Evolutionary conservation across 2,888 invertebrate species (phyloP).

Genomic region (Drosophila falleni): DNA sequence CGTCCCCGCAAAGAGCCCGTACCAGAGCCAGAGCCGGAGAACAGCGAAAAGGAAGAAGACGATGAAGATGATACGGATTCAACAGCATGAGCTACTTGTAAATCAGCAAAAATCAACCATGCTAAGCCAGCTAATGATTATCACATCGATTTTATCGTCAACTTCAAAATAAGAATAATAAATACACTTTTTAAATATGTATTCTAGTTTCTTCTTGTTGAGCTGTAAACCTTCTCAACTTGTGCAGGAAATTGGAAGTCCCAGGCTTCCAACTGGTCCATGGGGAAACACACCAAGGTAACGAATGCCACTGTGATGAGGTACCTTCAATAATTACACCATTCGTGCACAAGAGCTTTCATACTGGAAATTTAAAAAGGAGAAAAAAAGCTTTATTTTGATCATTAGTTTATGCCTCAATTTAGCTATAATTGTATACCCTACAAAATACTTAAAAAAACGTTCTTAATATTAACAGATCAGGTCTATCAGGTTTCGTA

Average conservation of each 20-base stretch:
- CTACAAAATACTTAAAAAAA: neutral
- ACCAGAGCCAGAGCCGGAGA: neutral
- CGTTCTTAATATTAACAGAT: neutral
- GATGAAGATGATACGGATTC: conserved; percentile 1
- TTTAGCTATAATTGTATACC: neutral
- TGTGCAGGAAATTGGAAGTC: too few relatives aligned
- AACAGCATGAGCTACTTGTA: neutral
- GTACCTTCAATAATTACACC: neutral
- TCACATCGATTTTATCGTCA: neutral
- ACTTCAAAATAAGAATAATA: neutral
- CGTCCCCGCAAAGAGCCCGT: neutral
- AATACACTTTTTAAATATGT: neutral
- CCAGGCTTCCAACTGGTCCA: neutral
- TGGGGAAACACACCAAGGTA: neutral
- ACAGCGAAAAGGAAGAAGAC: conserved; percentile 3
- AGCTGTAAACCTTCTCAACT: too few relatives aligned
- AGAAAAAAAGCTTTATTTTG: neutral
- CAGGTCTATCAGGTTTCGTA: neutral
- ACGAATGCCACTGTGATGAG: neutral
- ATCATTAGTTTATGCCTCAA: neutral
- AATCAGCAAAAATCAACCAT: neutral
- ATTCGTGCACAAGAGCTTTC: neutral
- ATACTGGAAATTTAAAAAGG: too few relatives aligned
- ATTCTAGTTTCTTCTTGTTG: neutral
- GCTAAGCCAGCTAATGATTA: neutral